phyloP scores from a whole-genome alignment of 2,113 vertebrate species.

The Hiodon alosoides region DNA sequence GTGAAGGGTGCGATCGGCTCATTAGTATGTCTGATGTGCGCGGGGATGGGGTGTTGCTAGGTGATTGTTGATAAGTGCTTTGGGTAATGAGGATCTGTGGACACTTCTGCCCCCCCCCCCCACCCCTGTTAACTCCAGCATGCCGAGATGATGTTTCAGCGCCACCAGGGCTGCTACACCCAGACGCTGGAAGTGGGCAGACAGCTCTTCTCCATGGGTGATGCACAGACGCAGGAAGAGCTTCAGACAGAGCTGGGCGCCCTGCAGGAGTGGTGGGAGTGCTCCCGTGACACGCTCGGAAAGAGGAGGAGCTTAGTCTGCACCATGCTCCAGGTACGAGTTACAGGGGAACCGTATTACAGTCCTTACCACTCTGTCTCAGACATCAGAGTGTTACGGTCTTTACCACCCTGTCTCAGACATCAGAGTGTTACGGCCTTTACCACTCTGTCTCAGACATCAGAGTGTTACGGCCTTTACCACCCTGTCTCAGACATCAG shows the following conservation, averaged over 20 bases:
- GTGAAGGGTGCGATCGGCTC: neutral
- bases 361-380: no score
- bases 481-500: neutral
- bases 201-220: slow-evolving; percentile 60
- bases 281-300: slow-evolving; percentile 55
- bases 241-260: slow-evolving; percentile 63
- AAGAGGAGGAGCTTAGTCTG: slow-evolving; percentile 52
- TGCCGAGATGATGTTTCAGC: slow-evolving; percentile 68
- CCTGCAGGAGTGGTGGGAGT: slow-evolving; percentile 73
- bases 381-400: neutral
- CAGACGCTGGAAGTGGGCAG: slow-evolving; percentile 67
- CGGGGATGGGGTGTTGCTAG: neutral
- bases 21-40: neutral
- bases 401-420: neutral
- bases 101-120: neutral
- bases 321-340: slow-evolving; percentile 55
- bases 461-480: neutral
- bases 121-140: slow-evolving; percentile 51
- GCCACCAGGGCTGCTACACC: slow-evolving; percentile 64
- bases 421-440: no score
- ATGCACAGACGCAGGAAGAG: slow-evolving; percentile 48
- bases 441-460: no score
- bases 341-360: neutral
- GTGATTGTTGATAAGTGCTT: neutral
- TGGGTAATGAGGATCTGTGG: neutral